A percentile compares a stretch with the other conserved stretches of the same genome.
Evolutionary conservation across 2,797 vertebrate genomes (phyloP).

Genomic region (Sebastes hopkinsi): DNA sequence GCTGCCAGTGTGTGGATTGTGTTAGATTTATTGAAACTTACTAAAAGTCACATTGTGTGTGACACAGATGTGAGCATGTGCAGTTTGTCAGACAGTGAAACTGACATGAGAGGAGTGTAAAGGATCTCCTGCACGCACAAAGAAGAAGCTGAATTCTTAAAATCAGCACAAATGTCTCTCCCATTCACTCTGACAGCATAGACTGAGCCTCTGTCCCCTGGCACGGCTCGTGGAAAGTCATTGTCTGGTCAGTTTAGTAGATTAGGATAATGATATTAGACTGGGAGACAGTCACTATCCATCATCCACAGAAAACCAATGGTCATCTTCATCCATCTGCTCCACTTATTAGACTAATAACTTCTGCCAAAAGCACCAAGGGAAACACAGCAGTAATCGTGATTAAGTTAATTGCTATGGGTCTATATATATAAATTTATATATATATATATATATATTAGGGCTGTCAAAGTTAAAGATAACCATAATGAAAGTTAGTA

Average conservation of each 20-base stretch:
- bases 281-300: slow-evolving; percentile 16
- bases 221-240: slow-evolving; percentile 1
- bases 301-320: slow-evolving; percentile 14
- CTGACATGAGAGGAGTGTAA: neutral
- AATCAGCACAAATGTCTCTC: neutral
- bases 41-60: neutral
- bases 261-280: slow-evolving; percentile 64
- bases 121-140: neutral
- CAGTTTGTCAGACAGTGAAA: neutral
- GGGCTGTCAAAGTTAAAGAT: no score
- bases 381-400: neutral
- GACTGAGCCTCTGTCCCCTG: neutral
- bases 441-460: neutral
- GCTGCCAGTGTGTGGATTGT: neutral
- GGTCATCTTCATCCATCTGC: slow-evolving; percentile 42
- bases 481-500: no score
- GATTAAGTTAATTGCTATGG: neutral
- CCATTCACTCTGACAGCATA: neutral
- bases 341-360: slow-evolving; percentile 55
- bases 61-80: neutral
- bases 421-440: neutral
- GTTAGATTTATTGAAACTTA: neutral
- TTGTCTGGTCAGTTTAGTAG: slow-evolving; percentile 20
- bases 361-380: slow-evolving; percentile 22
- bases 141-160: neutral